Evolutionary conservation across 1,140 invertebrate species (phyloP).

Genomic region (Rhagoletis zephyria): DNA sequence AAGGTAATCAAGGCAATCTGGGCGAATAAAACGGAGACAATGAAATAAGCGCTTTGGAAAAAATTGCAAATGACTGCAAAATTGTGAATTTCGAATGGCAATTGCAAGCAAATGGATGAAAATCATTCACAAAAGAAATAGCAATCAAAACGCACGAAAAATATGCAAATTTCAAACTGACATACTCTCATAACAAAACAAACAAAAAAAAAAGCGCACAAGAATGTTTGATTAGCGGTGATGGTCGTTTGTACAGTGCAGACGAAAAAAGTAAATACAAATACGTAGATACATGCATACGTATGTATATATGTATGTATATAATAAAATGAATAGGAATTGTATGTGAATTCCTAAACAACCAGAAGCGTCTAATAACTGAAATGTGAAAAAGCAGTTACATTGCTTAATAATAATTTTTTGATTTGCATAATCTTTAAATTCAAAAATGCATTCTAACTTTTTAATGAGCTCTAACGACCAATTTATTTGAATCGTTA

Average conservation of each 20-base stretch:
- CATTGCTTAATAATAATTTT: too few relatives aligned
- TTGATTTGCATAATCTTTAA: too few relatives aligned
- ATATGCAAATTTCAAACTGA: slow-evolving; percentile 16
- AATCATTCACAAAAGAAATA: neutral
- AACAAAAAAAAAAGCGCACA: neutral
- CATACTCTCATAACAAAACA: neutral
- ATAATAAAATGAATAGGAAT: too few relatives aligned
- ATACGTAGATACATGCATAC: neutral
- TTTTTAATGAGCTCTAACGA: too few relatives aligned
- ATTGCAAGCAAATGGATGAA: neutral
- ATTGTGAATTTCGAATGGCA: neutral
- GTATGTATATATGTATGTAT: neutral
- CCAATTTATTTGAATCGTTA: too few relatives aligned
- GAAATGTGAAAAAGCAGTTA: too few relatives aligned
- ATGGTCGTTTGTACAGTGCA: neutral
- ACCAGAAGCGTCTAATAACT: too few relatives aligned
- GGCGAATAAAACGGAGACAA: neutral
- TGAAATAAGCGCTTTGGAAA: neutral
- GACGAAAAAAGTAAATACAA: too few relatives aligned
- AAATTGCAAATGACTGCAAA: slow-evolving; percentile 8
- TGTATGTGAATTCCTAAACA: too few relatives aligned
- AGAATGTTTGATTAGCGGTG: neutral
- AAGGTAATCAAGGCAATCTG: neutral
- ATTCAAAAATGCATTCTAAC: too few relatives aligned
- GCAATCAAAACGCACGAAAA: slow-evolving; percentile 6